Evolutionary conservation across 1,140 invertebrate species (phyloP), one percentile per base, ranked within the genome.

Genomic region (Drosophila grimshawi): DNA sequence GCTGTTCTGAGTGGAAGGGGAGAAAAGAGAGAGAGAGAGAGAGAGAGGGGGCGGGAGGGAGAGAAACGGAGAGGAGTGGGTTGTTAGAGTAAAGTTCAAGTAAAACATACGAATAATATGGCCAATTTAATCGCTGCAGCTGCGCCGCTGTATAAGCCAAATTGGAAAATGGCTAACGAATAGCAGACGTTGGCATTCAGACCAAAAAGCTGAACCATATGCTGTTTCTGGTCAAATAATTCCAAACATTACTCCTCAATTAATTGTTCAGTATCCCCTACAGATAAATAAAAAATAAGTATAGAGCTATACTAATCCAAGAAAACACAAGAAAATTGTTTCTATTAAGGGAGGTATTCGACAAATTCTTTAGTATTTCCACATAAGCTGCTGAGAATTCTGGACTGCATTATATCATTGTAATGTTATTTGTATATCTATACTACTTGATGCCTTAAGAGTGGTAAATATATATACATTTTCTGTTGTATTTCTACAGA

Each of bases 121-220:
- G 62, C 83, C 76, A 88, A 88, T 88, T 86, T 86, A 55, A 60
- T 32, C 32, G 63, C 30, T 79, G 76, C 83, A 82, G 79, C 83
- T 88, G 82, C 55, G 63, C 59, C 79, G 53, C 63, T 29, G 37
- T 66, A 48, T 78, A 78, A 82, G 82, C 82, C 67, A 80, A 76
- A 80, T 74, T 64, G 67, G 70, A 77, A 79, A 82, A 66, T 86
- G 65, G 68, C 68, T 70, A 81, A 66, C 77, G 77, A 67, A 74
- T 77, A 81, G 80, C 67, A 81, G 79, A 79, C 74, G 73, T 62
- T 69, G 65, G 77, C 67, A 37, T 43, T 65, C 46, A 65, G 48
- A 46, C 67, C n/a, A 56, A 65, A 51, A 68, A 69, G 59, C 66
- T 62, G 41, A 53, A 43, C 51, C 62, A 55, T 30, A 19, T 35